Evolutionary conservation across 2,113 vertebrate species (phyloP), one percentile per base, ranked within the genome.

Genomic region (Perca fluviatilis): DNA sequence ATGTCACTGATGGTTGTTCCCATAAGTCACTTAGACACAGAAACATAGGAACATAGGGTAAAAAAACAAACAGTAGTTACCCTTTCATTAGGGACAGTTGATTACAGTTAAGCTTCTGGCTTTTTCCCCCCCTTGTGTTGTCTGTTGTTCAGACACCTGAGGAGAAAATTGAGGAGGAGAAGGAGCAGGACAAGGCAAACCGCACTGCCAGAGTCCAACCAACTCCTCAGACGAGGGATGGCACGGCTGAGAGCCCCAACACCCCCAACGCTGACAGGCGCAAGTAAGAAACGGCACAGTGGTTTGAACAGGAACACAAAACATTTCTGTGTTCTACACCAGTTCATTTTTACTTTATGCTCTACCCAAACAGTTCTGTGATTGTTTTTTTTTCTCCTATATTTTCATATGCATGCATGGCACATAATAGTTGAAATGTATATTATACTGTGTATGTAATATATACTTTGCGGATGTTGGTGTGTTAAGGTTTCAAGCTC

Each of bases 401-500:
- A 15, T 1, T 43, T 54, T n/a, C 8, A 19, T 46, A 10, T 13
- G 53, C 19, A 10, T 50, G 21, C 11, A 49, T 21, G 2, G 1
- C 30, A 3, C 3, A 12, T 58, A 4, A 9, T 49, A 8, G 40
- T 36, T 25, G 5, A 15, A 12, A 27, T 53, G 19, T 43, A 10
- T n/a, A 5, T 33, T 10, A 36, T 15, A 40, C 11, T 23, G 47
- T 68, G 19, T n/a, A 49, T 21, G 12, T 53, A 14, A n/a, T 16
- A 54, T 53, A 19, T 63, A 0, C 19, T 83, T 69, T 81, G 18
- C 70, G 50, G 19, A 25, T 46, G 47, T 36, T 36, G 57, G 5
- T 88, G 58, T 43, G n/a, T 83, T 86, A 80, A 98, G 97, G 86
- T 97, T 95, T 57, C 97, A 98, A 92, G 96, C 96, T 76, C 96